Evolutionary conservation across 1,140 invertebrate species (phyloP).

Genomic region (Samia ricini): DNA sequence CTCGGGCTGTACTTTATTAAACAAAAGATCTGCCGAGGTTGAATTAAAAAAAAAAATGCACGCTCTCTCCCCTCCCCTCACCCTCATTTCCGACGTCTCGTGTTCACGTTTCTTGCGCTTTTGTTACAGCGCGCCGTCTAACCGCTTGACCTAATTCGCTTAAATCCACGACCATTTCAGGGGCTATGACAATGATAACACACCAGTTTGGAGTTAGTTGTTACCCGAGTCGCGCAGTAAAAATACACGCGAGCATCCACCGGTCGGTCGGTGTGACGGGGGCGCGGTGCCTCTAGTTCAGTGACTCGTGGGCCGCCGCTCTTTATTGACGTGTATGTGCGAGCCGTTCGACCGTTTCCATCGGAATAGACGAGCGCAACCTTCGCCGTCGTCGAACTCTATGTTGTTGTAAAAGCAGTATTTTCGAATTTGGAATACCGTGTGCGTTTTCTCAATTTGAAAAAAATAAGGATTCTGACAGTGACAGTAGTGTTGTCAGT

Average conservation of each 20-base stretch:
- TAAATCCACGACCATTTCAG: slow-evolving; percentile 55
- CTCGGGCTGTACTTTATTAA: too few species aligned
- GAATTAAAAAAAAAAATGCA: too few species aligned
- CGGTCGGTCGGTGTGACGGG: slow-evolving; percentile 34
- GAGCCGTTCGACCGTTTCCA: slow-evolving; percentile 17
- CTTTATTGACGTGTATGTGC: slow-evolving; percentile 35
- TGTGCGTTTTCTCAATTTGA: slow-evolving; percentile 33
- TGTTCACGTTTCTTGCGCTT: background rate
- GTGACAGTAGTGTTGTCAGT: slow-evolving; percentile 50
- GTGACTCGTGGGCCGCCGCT: slow-evolving; percentile 57
- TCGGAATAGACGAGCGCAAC: slow-evolving; percentile 19
- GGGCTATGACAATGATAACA: slow-evolving; percentile 54
- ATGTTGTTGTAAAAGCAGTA: slow-evolving; percentile 15
- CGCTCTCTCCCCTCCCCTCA: too few species aligned
- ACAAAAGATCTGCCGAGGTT: too few species aligned
- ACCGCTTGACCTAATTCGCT: slow-evolving; percentile 50
- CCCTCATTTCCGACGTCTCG: too few species aligned
- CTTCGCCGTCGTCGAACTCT: slow-evolving; percentile 26
- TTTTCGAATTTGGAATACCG: background rate
- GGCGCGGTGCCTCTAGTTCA: slow-evolving; percentile 53
- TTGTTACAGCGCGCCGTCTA: background rate
- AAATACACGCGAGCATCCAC: slow-evolving; percentile 50
- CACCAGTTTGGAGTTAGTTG: slow-evolving; percentile 36
- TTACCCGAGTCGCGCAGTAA: slow-evolving; percentile 26
- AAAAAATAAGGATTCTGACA: slow-evolving; percentile 34